Percentiles rank a stretch among this genome's conserved stretches.
Evolutionary conservation across 2,797 vertebrate genomes (phyloP).

Genomic region (Phalanger gymnotis): DNA sequence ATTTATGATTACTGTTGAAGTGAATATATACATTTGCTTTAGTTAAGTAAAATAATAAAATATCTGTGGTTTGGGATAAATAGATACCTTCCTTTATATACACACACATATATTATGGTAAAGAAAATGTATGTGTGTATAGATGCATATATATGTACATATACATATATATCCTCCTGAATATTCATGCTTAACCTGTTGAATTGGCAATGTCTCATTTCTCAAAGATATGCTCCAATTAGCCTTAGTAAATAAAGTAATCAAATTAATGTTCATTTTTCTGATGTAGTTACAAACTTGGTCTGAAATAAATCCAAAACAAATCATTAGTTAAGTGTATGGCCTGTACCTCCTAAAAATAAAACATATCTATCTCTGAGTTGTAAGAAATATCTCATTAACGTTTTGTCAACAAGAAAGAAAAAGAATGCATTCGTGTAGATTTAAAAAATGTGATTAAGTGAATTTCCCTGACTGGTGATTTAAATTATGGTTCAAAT

Average conservation of each 20-base stretch:
- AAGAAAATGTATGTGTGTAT: neutral
- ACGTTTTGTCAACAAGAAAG: slow-evolving; percentile 75
- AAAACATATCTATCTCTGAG: slow-evolving; percentile 72
- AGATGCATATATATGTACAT: neutral
- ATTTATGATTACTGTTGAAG: neutral
- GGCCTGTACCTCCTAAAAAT: slow-evolving; percentile 76
- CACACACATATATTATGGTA: neutral
- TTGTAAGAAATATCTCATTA: slow-evolving; percentile 74
- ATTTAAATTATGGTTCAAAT: neutral
- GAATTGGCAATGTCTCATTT: neutral
- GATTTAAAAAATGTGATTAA: neutral
- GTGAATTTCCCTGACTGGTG: neutral
- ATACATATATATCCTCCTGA: neutral
- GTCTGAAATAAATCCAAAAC: slow-evolving; percentile 71
- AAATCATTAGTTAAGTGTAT: slow-evolving; percentile 59
- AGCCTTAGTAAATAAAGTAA: neutral
- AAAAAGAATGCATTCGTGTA: neutral
- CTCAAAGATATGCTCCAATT: neutral
- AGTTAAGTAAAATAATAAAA: neutral
- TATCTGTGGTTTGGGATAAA: neutral
- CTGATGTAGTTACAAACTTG: slow-evolving; percentile 57
- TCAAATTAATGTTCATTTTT: slow-evolving; percentile 45
- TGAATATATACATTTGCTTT: neutral
- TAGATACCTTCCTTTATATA: neutral
- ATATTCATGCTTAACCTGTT: neutral